Percentiles rank a stretch among this genome's conserved stretches.
Conservation (phyloP, 2,888 invertebrate genomes). For the Dyspetes luteomarginatus region DNA sequence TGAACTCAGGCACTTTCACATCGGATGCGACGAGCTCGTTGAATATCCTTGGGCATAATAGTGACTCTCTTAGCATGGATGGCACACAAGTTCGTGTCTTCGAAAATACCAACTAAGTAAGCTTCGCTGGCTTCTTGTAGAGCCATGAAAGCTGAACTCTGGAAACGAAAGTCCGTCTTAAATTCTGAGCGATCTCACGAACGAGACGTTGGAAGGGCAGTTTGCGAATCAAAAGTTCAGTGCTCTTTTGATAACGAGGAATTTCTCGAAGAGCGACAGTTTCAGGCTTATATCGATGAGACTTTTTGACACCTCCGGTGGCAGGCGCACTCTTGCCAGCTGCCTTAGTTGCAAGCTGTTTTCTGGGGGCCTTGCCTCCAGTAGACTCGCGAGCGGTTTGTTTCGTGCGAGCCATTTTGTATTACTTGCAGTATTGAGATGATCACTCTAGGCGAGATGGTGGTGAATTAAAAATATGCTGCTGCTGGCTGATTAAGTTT, state of each 20-base stretch:
- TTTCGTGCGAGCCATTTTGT: slow-evolving; percentile 89
- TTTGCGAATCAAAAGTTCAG: slow-evolving; percentile 89
- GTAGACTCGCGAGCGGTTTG: slow-evolving; percentile 90
- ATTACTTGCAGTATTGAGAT: too few relatives aligned
- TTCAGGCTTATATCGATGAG: slow-evolving; percentile 89
- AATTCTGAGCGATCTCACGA: slow-evolving; percentile 90
- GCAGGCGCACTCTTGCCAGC: slow-evolving; percentile 90
- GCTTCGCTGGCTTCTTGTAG: slow-evolving; percentile 88
- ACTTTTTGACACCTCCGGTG: slow-evolving; percentile 90
- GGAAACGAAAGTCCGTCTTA: slow-evolving; percentile 89
- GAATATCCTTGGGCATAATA: slow-evolving; percentile 87
- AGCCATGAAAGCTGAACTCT: slow-evolving; percentile 89
- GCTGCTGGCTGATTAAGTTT: too few relatives aligned
- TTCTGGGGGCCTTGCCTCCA: slow-evolving; percentile 87
- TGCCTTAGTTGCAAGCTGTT: slow-evolving; percentile 87
- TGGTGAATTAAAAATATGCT: background rate
- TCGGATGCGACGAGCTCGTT: slow-evolving; percentile 71
- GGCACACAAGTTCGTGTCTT: slow-evolving; percentile 91
- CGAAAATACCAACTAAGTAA: slow-evolving; percentile 88
- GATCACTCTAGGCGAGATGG: too few relatives aligned
- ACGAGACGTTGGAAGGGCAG: slow-evolving; percentile 90
- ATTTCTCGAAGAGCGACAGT: slow-evolving; percentile 90
- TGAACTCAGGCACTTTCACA: background rate
- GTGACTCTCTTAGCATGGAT: slow-evolving; percentile 90
- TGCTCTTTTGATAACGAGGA: slow-evolving; percentile 89